phyloP scores from a whole-genome alignment of 2,113 vertebrate genomes.

The Trichechus manatus region DNA sequence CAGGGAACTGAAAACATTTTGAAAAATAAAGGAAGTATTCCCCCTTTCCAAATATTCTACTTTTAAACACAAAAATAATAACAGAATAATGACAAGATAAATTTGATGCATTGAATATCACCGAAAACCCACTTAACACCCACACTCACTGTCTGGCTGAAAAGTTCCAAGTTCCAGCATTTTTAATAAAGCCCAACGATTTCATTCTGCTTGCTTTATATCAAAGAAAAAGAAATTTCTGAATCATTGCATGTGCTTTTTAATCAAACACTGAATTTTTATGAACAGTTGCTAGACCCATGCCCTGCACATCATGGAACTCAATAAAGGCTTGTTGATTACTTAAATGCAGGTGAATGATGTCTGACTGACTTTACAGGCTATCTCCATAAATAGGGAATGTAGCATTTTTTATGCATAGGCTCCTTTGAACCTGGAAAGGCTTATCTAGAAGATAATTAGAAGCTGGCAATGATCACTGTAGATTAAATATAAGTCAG shows the following conservation, averaged over 20 bases:
- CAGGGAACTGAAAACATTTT: constrained; percentile 39
- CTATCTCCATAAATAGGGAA: background rate
- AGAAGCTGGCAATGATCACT: background rate
- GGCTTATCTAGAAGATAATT: constrained; percentile 15
- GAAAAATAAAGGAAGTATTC: constrained; percentile 46
- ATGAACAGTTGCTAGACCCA: background rate
- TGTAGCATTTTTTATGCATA: background rate
- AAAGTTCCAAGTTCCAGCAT: constrained; percentile 66
- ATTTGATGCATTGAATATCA: constrained; percentile 66
- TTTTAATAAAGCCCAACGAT: constrained; percentile 65
- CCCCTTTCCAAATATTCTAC: constrained; percentile 43
- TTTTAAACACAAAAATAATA: constrained; percentile 65
- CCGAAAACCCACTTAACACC: constrained; percentile 72
- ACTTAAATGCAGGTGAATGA: background rate
- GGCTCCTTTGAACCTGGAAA: constrained; percentile 1
- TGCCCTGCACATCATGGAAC: background rate
- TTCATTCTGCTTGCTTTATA: constrained; percentile 50
- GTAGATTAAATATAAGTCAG: constrained; percentile 4
- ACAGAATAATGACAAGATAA: constrained; percentile 66
- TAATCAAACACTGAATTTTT: constrained; percentile 59
- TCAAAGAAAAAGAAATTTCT: constrained; percentile 66
- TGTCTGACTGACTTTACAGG: background rate
- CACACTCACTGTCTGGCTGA: constrained; percentile 62
- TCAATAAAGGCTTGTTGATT: background rate
- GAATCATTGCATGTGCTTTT: constrained; percentile 51